These are phyloP conservation scores for Eledone cirrhosa DNA, from an alignment of 2,888 invertebrate genomes.

Conservation along the genomic window DNA sequence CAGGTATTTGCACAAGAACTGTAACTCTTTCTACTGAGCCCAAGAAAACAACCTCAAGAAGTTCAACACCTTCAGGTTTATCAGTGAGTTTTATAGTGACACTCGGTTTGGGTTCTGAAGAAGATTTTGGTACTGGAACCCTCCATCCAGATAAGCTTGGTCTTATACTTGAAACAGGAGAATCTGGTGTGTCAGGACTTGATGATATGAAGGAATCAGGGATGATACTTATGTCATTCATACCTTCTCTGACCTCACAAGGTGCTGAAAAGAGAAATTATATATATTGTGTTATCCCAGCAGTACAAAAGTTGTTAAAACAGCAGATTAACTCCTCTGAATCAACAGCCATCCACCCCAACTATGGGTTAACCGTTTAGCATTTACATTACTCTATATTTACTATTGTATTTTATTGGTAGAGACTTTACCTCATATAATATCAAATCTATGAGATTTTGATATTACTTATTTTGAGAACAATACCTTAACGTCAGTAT, in stretches of 20 bases:
- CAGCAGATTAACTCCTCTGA: too few relatives aligned
- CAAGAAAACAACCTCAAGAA: background rate
- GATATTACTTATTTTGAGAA: too few relatives aligned
- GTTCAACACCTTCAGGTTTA: conserved; percentile 3
- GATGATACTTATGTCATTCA: background rate
- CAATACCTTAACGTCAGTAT: too few relatives aligned
- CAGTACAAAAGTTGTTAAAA: too few relatives aligned
- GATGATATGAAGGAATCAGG: background rate
- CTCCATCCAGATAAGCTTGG: background rate
- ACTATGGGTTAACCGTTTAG: too few relatives aligned
- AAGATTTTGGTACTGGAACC: background rate
- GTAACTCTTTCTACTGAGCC: background rate
- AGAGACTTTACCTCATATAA: too few relatives aligned
- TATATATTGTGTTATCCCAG: too few relatives aligned
- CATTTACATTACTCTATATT: too few relatives aligned
- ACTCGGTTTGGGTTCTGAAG: background rate
- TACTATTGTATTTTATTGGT: too few relatives aligned
- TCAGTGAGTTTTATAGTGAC: background rate
- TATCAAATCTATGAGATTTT: too few relatives aligned
- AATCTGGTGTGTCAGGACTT: background rate
- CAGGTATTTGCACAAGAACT: background rate
- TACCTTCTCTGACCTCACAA: background rate
- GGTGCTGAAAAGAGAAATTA: too few relatives aligned
- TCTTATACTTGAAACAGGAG: background rate
- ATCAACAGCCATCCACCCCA: too few relatives aligned